Evolutionary conservation across 2,888 invertebrate species (phyloP), one percentile per base, ranked within the genome.

Genomic region (Silvanus unidentatus): DNA sequence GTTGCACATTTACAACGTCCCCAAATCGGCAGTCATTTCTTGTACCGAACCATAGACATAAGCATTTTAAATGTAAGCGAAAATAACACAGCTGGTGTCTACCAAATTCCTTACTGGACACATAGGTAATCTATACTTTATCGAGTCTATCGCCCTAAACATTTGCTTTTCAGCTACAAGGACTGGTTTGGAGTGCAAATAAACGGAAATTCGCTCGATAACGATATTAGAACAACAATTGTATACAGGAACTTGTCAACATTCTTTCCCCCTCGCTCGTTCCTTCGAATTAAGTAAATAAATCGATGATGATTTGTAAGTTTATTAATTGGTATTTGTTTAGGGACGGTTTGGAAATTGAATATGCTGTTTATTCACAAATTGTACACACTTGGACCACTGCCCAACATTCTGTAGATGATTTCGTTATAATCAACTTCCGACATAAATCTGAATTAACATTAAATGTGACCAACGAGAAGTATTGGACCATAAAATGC

Each of bases 331-430:
- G 11, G 13, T 11, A 28, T 28, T 28, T 28, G 13, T 65, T 60
- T 64, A 84, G 84, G 64, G 79, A 78, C 57, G 82, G 81, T 0
- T 76, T 76, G n/a, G 82, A 83, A 63, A 70, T 81, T 59, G 81
- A 84, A 64, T 84, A 81, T 68, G 76, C 77, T 57, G 73, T 84
- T 42, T 77, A 81, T 44, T 84, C 86, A 1, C 77, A 78, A 47
- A 75, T 78, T 6, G 68, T 75, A 6, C 9, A 37, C 16, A 13
- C 12, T 4, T 37, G 14, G 14, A 15, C 37, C 2, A 13, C 16
- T 9, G 47, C 52, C 10, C 47, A 52, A 27, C 15, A 40, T 13
- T 27, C 14, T 27, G 22, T 9, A 37, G 37, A 13, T 6, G 14
- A 30, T 13, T 30, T 27, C 14, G 2, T 30, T 6, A 15, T 12